Conservation (phyloP, 2,113 vertebrate species). For the Seriola quinqueradiata region DNA sequence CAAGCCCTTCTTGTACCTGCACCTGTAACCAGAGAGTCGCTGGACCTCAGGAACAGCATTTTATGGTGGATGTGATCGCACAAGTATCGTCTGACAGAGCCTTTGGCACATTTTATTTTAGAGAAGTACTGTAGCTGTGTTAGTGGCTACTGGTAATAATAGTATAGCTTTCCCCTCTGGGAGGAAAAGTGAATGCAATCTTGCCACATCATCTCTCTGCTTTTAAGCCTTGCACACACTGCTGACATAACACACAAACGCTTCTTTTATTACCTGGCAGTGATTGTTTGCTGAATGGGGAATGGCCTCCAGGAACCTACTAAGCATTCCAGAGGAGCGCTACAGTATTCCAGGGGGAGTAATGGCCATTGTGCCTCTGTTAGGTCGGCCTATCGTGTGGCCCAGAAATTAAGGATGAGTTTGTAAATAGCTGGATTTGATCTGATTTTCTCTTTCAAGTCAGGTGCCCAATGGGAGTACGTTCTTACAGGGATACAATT, state of each 20-base stretch:
- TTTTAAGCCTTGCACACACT: slow-evolving; percentile 89
- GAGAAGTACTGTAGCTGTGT: slow-evolving; percentile 84
- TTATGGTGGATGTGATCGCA: slow-evolving; percentile 89
- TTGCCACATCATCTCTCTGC: slow-evolving; percentile 90
- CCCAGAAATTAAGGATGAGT: slow-evolving; percentile 45
- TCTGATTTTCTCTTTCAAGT: slow-evolving; percentile 38
- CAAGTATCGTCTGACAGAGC: slow-evolving; percentile 95
- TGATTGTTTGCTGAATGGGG: slow-evolving; percentile 88
- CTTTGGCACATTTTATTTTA: slow-evolving; percentile 88
- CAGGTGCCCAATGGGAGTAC: slow-evolving; percentile 3
- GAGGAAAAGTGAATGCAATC: slow-evolving; percentile 88
- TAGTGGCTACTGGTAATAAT: slow-evolving; percentile 92
- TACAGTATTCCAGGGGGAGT: slow-evolving; percentile 84
- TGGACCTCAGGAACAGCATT: slow-evolving; percentile 74
- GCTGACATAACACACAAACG: slow-evolving; percentile 92
- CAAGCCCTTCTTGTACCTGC: slow-evolving; percentile 63
- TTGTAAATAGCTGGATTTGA: slow-evolving; percentile 46
- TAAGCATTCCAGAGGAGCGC: slow-evolving; percentile 86
- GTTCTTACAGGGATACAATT: slow-evolving; percentile 1
- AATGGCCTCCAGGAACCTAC: slow-evolving; percentile 84
- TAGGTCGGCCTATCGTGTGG: slow-evolving; percentile 47
- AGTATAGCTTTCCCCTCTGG: slow-evolving; percentile 87
- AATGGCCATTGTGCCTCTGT: slow-evolving; percentile 86
- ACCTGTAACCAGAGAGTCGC: slow-evolving; percentile 86
- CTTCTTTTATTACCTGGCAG: slow-evolving; percentile 93